Conservation (phyloP, 1,140 invertebrate genomes). For the Calliopsis andreniformis region DNA sequence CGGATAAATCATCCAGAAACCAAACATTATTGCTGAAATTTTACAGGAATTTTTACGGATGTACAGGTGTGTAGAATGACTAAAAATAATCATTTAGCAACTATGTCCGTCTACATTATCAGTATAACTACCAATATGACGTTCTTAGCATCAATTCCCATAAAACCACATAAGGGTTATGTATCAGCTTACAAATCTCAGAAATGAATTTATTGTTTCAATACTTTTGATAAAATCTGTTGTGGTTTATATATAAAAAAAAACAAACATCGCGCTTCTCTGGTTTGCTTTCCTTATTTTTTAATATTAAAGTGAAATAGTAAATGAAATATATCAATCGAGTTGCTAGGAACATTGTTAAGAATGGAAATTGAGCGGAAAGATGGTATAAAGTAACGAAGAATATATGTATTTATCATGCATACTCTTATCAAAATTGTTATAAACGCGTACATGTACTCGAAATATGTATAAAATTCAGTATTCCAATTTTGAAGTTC, state of each 20-base stretch:
- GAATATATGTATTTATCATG: too few relatives aligned
- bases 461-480: constrained; percentile 1
- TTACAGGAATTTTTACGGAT: constrained; percentile 16
- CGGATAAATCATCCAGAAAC: too few relatives aligned
- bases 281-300: not conserved
- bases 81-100: not conserved
- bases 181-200: too few relatives aligned
- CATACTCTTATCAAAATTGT: constrained; percentile 18
- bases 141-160: too few relatives aligned
- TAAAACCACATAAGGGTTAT: too few relatives aligned
- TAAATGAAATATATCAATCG: too few relatives aligned
- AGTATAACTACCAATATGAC: too few relatives aligned
- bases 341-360: constrained; percentile 8
- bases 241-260: too few relatives aligned
- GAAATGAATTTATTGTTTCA: not conserved
- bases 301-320: too few relatives aligned
- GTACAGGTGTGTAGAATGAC: constrained; percentile 27
- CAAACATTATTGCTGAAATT: too few relatives aligned
- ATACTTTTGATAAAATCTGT: not conserved
- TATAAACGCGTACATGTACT: constrained; percentile 25
- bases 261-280: too few relatives aligned
- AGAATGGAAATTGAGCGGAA: not conserved
- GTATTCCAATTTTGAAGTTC: constrained; percentile 17
- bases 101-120: not conserved
- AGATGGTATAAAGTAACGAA: too few relatives aligned